Conservation (phyloP, 2,888 invertebrate genomes). For the Coronaproctus castanopsis region DNA sequence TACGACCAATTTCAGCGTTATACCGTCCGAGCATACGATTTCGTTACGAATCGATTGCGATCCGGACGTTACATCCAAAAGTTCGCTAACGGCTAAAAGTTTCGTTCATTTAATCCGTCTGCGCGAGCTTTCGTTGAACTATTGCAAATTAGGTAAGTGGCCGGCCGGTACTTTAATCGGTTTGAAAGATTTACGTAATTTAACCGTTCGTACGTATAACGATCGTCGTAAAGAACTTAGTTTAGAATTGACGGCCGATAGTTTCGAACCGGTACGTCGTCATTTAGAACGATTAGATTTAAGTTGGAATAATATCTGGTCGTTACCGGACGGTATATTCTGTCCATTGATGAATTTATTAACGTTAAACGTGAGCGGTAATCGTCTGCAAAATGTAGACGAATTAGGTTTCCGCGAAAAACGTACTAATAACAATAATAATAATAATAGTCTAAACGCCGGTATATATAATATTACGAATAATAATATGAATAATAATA, state of each 20-base stretch:
- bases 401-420: constrained; percentile 62
- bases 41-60: constrained; percentile 59
- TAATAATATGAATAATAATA: too few species aligned
- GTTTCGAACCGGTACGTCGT: constrained; percentile 50
- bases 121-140: constrained; percentile 57
- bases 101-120: constrained; percentile 61
- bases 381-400: constrained; percentile 68
- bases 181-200: constrained; percentile 56
- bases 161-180: constrained; percentile 59
- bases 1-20: constrained; percentile 70
- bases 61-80: constrained; percentile 56
- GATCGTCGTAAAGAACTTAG: constrained; percentile 69
- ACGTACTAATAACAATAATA: constrained; percentile 28
- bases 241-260: constrained; percentile 57
- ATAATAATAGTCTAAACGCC: not conserved
- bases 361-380: constrained; percentile 64
- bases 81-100: constrained; percentile 52
- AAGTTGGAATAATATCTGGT: constrained; percentile 75
- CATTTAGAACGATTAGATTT: constrained; percentile 67
- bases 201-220: constrained; percentile 67
- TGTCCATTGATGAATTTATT: constrained; percentile 61
- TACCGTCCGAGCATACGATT: constrained; percentile 62
- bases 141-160: constrained; percentile 70
- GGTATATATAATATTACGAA: too few species aligned
- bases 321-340: constrained; percentile 65